Evolutionary conservation across 1,140 invertebrate genomes (phyloP), one percentile per base, ranked within the genome.

Genomic region (Trachymyrmex cornetzi): DNA sequence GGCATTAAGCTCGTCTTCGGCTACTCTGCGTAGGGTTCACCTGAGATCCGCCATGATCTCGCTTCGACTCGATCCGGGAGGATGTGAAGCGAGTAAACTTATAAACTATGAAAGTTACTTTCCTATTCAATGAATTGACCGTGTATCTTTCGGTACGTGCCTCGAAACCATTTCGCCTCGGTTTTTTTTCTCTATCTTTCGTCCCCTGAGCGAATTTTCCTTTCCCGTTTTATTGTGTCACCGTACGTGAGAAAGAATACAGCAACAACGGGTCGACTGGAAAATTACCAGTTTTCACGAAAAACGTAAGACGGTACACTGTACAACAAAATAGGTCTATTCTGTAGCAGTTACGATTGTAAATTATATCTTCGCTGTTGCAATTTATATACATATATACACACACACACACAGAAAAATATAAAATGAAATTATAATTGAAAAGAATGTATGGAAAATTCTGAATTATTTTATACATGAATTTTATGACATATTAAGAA

Each of bases 71-170:
- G 82, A 88, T 77, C 24, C 53, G 63, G 6, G 3, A 84, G 63
- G 24, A 24, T 75, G 64, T 50, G 75, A 67, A 67, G 66, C 64
- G 64, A 66, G 74, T 87, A 89, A 91, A 91, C 87, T 91, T 91
- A 91, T 91, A 91, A 91, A 91, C 87, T 91, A 91, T 91, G 90
- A 71, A 91, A 91, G 67, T 91, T 91, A 89, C 84, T 91, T 87
- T 85, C 48, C 87, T 72, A 89, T 91, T 91, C 87, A 89, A 91
- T 85, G 90, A 91, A 91, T 91, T 89, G 90, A 91, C 89, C 90
- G 87, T 57, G 77, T 19, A 77, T 79, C 50, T 61, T 79, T 44
- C 16, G 50, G 27, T 90, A 90, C 87, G 87, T 91, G 87, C 79
- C 34, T 50, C 75, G 90, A 91, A 85, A 89, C 61, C 89, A 44